Evolutionary conservation across 1,140 invertebrate species (phyloP), one percentile per base, ranked within the genome.

Genomic region (Nymphalis io): DNA sequence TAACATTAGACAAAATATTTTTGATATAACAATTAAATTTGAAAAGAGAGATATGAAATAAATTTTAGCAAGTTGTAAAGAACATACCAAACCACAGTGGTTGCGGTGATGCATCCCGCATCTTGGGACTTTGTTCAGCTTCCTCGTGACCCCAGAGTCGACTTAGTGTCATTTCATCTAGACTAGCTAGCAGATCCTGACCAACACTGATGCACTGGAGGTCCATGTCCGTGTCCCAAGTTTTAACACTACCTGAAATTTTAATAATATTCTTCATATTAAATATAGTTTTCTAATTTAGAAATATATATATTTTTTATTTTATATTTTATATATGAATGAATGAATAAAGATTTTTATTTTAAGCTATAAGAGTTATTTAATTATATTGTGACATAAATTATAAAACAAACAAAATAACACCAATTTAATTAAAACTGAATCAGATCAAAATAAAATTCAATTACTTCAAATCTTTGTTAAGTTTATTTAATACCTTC

Each of bases 191-290:
- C n/a, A 93, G 76, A 75, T 94, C 93, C 75, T 93, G 93, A 4
- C 93, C 93, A 13, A 93, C 81, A 62, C 93, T 93, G 70, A 94
- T 92, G 59, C 92, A 93, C 68, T 92, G 91, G 51, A 94, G 87
- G 79, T 94, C 93, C 74, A 92, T 85, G 42, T 93, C 92, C 18
- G 93, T 93, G 61, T 93, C 90, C 93, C 93, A 94, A 1, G 93
- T 93, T 80, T 93, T 93, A 1, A 92, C 87, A 70, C 88, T 91
- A 12, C 89, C 89, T 91, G 72, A 83, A 80, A 21, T 53, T 73
- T 85, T 77, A 60, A 88, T 83, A 72, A 44, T 33, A 23, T 20
- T 16, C 39, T 44, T 38, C 8, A 11, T 13, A 42, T 2, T 13
- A 42, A 42, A 42, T 3, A 13, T 0, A 42, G 2, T 40, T 1